A percentile compares a stretch with the other conserved stretches of the same genome.
Conservation (phyloP, 2,113 vertebrate species). For the Muscicapa adusta region DNA sequence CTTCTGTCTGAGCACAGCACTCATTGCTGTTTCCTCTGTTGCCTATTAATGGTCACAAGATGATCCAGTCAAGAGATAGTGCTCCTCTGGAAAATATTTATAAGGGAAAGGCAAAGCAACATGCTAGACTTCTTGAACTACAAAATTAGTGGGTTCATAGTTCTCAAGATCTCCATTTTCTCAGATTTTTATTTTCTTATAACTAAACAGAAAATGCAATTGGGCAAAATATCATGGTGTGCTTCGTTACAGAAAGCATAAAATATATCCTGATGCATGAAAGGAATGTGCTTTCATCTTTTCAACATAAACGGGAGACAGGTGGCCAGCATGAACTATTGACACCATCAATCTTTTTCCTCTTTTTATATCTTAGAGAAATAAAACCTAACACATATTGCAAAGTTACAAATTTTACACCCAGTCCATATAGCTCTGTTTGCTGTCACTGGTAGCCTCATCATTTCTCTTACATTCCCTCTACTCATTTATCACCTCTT, state of each 20-base stretch:
- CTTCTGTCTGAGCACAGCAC: not conserved
- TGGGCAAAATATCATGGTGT: not conserved
- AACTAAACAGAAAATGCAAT: not conserved
- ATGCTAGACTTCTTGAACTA: not conserved
- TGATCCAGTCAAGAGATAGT: not conserved
- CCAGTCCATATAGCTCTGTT: not conserved
- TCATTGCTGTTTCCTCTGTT: not conserved
- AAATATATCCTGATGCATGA: not conserved
- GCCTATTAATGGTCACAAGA: not conserved
- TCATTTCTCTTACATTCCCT: not conserved
- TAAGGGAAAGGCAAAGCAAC: not conserved
- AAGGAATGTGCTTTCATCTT: not conserved
- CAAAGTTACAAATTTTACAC: not conserved
- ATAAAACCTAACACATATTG: not conserved
- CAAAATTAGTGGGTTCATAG: not conserved
- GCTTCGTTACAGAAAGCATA: not conserved
- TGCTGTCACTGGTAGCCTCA: not conserved
- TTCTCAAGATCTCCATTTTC: not conserved
- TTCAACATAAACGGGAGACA: not conserved
- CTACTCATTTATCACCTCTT: not conserved
- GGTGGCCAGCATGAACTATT: not conserved
- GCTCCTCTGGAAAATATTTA: constrained; percentile 29
- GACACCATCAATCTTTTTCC: not conserved
- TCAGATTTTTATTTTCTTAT: not conserved
- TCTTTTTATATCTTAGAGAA: not conserved